Evolutionary conservation across 2,113 vertebrate genomes (phyloP).

Genomic region (Leptosomus discolor): DNA sequence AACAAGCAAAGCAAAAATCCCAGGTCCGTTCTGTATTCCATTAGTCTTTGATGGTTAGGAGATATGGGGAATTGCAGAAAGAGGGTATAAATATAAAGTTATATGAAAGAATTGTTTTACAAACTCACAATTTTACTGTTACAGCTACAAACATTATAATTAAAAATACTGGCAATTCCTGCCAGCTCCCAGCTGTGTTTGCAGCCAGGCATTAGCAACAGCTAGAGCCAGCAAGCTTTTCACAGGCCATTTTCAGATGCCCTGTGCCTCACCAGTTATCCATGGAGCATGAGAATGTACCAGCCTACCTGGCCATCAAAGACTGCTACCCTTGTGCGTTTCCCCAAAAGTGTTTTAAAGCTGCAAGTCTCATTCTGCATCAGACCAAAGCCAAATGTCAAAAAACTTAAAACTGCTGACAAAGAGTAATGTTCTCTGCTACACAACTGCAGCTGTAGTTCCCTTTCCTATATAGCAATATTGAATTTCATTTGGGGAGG

Average conservation of each 20-base stretch:
- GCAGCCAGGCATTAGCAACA: neutral
- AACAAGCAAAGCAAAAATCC: neutral
- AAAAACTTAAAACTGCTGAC: neutral
- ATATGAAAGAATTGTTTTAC: conserved; percentile 6
- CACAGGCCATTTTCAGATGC: neutral
- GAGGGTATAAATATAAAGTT: neutral
- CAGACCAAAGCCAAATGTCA: neutral
- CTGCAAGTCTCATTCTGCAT: neutral
- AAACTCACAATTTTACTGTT: conserved; percentile 5
- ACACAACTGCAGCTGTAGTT: neutral
- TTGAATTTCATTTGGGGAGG: neutral
- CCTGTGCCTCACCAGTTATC: neutral
- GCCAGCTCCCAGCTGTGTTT: neutral
- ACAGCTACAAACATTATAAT: neutral
- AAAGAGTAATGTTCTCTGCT: neutral
- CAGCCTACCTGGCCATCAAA: neutral
- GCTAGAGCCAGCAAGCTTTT: neutral
- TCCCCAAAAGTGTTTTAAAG: neutral
- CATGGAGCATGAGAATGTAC: no score
- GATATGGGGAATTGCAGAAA: neutral
- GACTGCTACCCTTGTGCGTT: neutral
- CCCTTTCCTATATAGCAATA: neutral
- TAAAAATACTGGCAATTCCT: neutral
- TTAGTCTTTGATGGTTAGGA: neutral
- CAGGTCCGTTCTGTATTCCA: neutral